Conservation (phyloP, 2,797 vertebrate genomes). For the Benthosema pterotum region DNA sequence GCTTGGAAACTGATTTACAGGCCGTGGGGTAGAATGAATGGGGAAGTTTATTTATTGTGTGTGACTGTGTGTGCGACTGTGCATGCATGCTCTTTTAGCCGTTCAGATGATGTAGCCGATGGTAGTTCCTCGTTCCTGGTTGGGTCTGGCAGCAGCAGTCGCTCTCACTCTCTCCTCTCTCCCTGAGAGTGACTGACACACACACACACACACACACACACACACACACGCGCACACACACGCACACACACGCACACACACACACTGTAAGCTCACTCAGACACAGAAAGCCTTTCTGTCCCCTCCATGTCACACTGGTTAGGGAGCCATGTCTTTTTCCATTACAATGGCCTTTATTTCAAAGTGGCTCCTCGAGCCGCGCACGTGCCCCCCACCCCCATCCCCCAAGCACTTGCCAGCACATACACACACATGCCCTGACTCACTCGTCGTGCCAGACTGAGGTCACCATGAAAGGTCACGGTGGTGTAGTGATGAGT, state of each 20-base stretch:
- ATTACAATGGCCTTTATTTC: slow-evolving; percentile 19
- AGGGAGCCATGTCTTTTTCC: not conserved
- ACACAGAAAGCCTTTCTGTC: slow-evolving; percentile 23
- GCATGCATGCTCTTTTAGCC: not conserved
- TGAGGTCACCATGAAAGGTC: slow-evolving; percentile 34
- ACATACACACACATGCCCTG: slow-evolving; percentile 1
- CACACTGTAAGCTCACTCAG: slow-evolving; percentile 13
- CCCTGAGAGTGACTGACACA: no score
- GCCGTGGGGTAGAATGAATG: no score
- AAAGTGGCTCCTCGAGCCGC: slow-evolving; percentile 24
- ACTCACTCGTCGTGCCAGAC: not conserved
- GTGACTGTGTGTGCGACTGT: not conserved
- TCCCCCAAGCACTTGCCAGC: no score
- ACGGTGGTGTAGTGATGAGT: not conserved
- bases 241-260: not conserved
- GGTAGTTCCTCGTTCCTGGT: slow-evolving; percentile 2
- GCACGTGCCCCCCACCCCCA: no score
- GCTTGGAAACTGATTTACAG: no score
- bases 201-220: not conserved
- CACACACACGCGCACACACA: slow-evolving; percentile 1
- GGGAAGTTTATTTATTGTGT: no score
- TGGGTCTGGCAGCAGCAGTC: not conserved
- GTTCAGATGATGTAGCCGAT: not conserved
- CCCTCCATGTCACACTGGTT: not conserved
- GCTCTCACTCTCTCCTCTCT: not conserved